Evolutionary conservation across 2,888 invertebrate species (phyloP).

Genomic region (Chrysotoxum bicinctum): DNA sequence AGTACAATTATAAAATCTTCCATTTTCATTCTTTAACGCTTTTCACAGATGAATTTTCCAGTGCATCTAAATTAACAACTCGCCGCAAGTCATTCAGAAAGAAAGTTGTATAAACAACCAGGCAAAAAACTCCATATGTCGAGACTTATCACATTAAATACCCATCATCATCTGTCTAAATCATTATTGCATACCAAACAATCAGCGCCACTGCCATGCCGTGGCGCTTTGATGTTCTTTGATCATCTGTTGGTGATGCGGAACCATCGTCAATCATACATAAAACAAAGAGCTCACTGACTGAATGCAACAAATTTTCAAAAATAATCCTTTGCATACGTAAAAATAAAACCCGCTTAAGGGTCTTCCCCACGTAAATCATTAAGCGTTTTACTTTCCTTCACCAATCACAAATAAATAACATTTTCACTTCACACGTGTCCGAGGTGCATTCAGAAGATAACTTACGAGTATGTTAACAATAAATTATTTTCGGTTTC

Average conservation of each 20-base stretch:
- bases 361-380: slow-evolving; percentile 12
- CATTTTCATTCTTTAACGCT: background rate
- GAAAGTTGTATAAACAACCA: slow-evolving; percentile 47
- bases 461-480: slow-evolving; percentile 18
- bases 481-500: slow-evolving; percentile 59
- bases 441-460: slow-evolving; percentile 17
- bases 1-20: background rate
- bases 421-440: slow-evolving; percentile 49
- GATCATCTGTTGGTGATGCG: slow-evolving; percentile 35
- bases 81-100: slow-evolving; percentile 49
- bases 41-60: background rate
- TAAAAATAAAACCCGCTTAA: slow-evolving; percentile 6
- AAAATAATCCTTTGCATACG: background rate
- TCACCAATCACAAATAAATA: slow-evolving; percentile 52
- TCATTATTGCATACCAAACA: slow-evolving; percentile 36
- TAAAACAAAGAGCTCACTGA: background rate
- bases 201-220: background rate
- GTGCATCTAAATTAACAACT: slow-evolving; percentile 33
- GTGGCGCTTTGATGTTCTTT: slow-evolving; percentile 5
- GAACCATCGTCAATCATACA: slow-evolving; percentile 24
- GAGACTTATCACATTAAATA: slow-evolving; percentile 54
- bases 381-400: slow-evolving; percentile 48
- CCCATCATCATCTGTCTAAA: slow-evolving; percentile 60
- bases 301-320: slow-evolving; percentile 6
- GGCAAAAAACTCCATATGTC: background rate